phyloP scores from a whole-genome alignment of 2,113 vertebrate species.

The Aythya baeri region DNA sequence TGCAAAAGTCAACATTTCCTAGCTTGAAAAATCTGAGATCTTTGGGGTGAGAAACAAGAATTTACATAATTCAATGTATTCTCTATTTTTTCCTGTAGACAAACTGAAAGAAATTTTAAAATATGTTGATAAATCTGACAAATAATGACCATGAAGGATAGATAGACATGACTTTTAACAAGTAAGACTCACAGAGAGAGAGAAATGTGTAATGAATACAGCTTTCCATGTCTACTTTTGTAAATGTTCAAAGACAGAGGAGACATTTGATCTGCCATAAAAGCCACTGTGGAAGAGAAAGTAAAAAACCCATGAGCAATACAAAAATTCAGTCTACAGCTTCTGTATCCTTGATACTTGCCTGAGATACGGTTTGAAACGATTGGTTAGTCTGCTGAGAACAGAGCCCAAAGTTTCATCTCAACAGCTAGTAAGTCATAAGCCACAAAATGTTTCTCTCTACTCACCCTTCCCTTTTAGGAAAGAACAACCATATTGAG shows the following conservation, averaged over 20 bases:
- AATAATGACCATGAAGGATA: background rate
- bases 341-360: background rate
- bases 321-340: background rate
- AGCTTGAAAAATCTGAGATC: background rate
- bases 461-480: background rate
- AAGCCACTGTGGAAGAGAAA: background rate
- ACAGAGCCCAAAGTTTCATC: background rate
- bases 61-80: background rate
- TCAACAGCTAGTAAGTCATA: background rate
- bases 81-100: background rate
- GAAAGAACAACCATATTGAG: background rate
- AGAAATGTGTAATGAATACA: background rate
- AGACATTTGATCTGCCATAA: background rate
- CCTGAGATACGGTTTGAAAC: background rate
- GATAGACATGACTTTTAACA: background rate
- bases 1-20: background rate
- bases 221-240: background rate
- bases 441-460: background rate
- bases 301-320: background rate
- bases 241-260: background rate
- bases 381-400: background rate
- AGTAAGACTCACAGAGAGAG: background rate
- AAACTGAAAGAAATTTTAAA: background rate
- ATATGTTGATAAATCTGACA: background rate
- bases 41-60: background rate